Conservation (phyloP, 53 echinoderm and acorn worm genomes). For the Arbacia lixula region DNA sequence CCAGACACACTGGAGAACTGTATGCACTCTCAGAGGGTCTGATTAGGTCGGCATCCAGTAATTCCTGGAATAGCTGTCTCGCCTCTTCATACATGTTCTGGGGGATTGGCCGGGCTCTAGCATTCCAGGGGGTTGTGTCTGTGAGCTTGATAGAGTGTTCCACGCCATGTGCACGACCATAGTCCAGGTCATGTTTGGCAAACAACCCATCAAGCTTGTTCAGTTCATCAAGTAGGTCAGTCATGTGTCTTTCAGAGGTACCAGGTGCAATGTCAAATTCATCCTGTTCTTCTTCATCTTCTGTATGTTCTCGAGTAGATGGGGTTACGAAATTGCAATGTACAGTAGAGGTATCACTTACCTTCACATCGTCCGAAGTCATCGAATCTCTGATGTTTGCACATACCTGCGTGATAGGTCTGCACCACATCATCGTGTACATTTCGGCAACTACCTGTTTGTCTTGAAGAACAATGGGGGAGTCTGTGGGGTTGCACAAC, state of each 20-base stretch:
- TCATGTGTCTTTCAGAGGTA: neutral
- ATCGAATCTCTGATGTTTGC: neutral
- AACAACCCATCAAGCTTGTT: constrained; percentile 4
- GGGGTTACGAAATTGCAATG: neutral
- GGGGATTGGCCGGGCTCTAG: constrained; percentile 22
- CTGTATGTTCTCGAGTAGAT: neutral
- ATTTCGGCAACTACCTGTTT: neutral
- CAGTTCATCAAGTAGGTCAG: neutral
- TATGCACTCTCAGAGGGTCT: constrained; percentile 37
- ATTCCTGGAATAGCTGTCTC: constrained; percentile 17
- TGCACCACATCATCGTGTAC: constrained; percentile 3
- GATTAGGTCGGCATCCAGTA: constrained; percentile 18
- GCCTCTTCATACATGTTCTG: constrained; percentile 46
- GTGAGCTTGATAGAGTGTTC: constrained; percentile 20
- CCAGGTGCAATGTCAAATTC: neutral
- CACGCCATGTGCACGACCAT: neutral
- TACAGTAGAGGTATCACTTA: neutral
- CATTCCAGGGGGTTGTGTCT: constrained; percentile 16
- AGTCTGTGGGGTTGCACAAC: neutral
- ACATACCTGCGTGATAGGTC: neutral
- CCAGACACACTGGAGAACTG: constrained; percentile 29
- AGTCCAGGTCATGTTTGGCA: constrained; percentile 13
- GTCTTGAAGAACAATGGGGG: neutral
- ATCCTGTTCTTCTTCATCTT: neutral
- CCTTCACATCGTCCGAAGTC: neutral